phyloP scores from a whole-genome alignment of 2,113 vertebrate species.

The Actenoides lindsayi region DNA sequence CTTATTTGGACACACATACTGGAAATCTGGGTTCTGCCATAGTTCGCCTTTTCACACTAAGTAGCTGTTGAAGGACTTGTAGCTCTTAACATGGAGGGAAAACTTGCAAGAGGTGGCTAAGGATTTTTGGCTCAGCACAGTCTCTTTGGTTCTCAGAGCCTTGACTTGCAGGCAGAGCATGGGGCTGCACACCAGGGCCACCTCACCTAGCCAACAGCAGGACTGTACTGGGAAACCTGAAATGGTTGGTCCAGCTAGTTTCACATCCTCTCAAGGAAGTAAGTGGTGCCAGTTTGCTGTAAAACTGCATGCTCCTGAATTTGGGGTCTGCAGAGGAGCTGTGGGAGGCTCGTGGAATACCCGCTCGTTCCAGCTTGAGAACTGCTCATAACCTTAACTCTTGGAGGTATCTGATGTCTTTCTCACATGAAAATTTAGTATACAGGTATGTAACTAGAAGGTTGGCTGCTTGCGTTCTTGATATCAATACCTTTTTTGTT shows the following conservation, averaged over 20 bases:
- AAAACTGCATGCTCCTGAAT: neutral
- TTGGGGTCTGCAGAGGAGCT: neutral
- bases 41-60: neutral
- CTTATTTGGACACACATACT: neutral
- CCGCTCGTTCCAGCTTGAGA: neutral
- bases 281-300: neutral
- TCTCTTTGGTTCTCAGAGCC: neutral
- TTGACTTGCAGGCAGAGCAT: neutral
- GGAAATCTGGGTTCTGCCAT: fast-evolving
- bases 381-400: neutral
- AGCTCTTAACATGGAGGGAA: neutral
- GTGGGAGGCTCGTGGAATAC: neutral
- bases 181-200: no score
- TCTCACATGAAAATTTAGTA: neutral
- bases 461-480: neutral
- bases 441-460: neutral
- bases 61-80: neutral
- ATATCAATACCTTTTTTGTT: neutral
- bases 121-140: neutral
- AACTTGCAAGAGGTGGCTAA: neutral
- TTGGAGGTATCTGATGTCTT: neutral
- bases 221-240: neutral
- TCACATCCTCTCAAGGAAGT: neutral
- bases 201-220: neutral
- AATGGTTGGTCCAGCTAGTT: neutral